Evolutionary conservation across 2,888 invertebrate genomes (phyloP), one percentile per base, ranked within the genome.

Genomic region (Harpagoxenus sublaevis): DNA sequence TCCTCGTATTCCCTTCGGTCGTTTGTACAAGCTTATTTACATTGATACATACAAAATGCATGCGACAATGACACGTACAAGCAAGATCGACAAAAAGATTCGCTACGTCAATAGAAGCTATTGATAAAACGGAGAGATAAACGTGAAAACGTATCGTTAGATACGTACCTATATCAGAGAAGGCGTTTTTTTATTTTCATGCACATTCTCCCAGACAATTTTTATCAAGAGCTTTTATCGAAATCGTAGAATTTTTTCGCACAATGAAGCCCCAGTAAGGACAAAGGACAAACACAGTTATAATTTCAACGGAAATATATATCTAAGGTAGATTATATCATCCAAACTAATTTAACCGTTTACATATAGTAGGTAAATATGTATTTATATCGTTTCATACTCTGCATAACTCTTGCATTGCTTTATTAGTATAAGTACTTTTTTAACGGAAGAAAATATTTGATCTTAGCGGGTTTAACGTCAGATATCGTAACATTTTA

Each of bases 1-100:
- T 53, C 42, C 45, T 35, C 55, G 31, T 42, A 42, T 70, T 84
- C 39, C 51, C 63, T 70, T 74, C 74, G 62, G 42, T 66, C 62
- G 68, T 87, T 88, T 83, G 65, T 90, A 90, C 90, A 88, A 90
- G 86, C 88, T 86, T 84, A 88, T 90, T 87, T 86, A 89, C 89
- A 90, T 77, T 78, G 79, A 88, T 84, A 86, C 88, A 81, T 84
- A 88, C 84, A 88, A 71, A 74, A 90, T 82, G 79, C 87, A 90
- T 87, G 86, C 86, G 83, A 88, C 83, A 71, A 87, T 77, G 73
- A 90, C 89, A 90, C 86, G 83, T 88, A 87, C 85, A 89, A 88
- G 89, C 88, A 70, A 51, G 12, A 79, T 66, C 63, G 62, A 79
- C 73, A 75, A 62, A 83, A 86, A 85, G 82, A 82, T 60, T 62